phyloP scores from a whole-genome alignment of 2,888 invertebrate genomes.

The Polydrusus tereticollis region DNA sequence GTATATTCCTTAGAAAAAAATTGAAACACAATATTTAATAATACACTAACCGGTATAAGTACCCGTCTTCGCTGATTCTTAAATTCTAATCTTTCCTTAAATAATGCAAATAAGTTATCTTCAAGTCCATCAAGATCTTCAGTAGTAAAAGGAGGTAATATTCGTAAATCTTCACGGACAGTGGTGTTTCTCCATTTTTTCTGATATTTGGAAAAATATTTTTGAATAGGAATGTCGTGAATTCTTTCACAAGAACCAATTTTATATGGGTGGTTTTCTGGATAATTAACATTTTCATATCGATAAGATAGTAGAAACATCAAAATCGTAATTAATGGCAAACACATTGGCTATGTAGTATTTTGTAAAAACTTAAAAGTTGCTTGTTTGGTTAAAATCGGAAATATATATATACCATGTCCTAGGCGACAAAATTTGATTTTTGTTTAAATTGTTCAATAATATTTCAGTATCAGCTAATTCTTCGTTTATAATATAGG shows the following conservation, averaged over 20 bases:
- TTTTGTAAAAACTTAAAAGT: not conserved
- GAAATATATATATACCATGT: not conserved
- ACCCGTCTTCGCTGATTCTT: not conserved
- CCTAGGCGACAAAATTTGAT: not conserved
- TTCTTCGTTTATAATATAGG: slow-evolving; percentile 3
- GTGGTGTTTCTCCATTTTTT: slow-evolving; percentile 22
- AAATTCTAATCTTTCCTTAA: not conserved
- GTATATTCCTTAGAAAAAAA: too few species aligned
- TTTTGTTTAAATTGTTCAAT: not conserved
- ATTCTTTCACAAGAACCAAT: not conserved
- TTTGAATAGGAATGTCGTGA: not conserved
- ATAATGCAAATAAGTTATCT: not conserved
- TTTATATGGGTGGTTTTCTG: not conserved
- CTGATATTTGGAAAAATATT: not conserved
- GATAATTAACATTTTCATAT: slow-evolving; percentile 9
- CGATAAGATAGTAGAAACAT: not conserved
- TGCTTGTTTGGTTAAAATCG: not conserved
- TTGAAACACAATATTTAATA: too few species aligned
- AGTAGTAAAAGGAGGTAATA: not conserved
- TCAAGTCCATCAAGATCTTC: not conserved
- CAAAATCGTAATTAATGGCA: not conserved
- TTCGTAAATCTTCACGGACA: not conserved
- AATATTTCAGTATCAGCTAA: not conserved
- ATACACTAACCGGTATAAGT: too few species aligned
- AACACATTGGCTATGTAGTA: slow-evolving; percentile 7